Evolutionary conservation across 2,113 vertebrate genomes (phyloP), one percentile per base, ranked within the genome.

Genomic region (Symphodus melops): DNA sequence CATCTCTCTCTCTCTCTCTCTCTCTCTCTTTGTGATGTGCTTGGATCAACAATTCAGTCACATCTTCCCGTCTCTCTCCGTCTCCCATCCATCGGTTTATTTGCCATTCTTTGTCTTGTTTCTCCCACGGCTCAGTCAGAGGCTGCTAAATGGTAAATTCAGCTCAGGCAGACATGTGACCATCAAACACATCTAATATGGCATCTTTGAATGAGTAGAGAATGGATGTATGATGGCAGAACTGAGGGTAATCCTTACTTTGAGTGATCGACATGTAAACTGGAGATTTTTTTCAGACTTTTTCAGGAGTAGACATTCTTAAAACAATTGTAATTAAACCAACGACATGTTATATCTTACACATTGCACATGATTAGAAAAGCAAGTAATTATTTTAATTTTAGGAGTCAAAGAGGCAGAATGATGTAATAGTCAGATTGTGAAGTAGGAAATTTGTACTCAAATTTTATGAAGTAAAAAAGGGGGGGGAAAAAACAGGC

Each of bases 31-130:
- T 83, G 69, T 82, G 79, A 83, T 76, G 79, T 69, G 75, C 72
- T 75, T 4, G 9, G 83, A 89, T 91, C 85, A 88, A 83, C 70
- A 87, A 75, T 88, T 90, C 79, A 66, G 81, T 90, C 81, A 87
- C 84, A 91, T 89, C 82, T 52, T 56, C 39, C 66, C 36, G 72
- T 39, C 25, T 53, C 78, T 76, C 59, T 68, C 48, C 16, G 56
- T 74, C 64, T 85, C 42, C 64, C 21, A 25, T 67, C 78, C 60
- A 58, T 84, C 68, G 13, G 39, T 79, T 39, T 77, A 51, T 59
- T 58, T 10, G 5, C 14, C 1, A 67, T 51, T 64, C 72, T 54
- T 75, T 39, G 46, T 77, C 68, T 61, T 66, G 19, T 52, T 65
- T 74, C 58, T 57, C 57, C 42, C 23, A 28, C 10, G 37, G 60